phyloP scores from a whole-genome alignment of 2,113 vertebrate species.

The Nesospiza acunhae region DNA sequence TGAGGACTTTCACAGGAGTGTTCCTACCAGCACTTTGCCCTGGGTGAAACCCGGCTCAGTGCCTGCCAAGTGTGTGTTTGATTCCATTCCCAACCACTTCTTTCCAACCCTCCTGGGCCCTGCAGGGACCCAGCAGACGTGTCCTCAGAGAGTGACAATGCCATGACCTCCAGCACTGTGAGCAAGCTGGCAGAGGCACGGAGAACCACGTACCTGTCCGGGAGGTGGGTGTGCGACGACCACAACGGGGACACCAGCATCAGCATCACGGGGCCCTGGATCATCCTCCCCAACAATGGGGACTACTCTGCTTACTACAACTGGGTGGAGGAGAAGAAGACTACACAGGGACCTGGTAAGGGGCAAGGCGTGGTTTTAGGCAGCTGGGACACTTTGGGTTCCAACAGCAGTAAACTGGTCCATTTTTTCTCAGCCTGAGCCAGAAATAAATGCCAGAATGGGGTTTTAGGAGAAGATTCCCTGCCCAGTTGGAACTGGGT shows the following conservation, averaged over 20 bases:
- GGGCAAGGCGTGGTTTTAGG: not conserved
- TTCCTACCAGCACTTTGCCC: not conserved
- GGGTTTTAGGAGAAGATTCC: not conserved
- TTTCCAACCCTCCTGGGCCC: not conserved
- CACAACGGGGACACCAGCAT: slow-evolving; percentile 97
- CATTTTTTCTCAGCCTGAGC: not conserved
- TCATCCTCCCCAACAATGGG: slow-evolving; percentile 91
- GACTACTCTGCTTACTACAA: slow-evolving; percentile 96
- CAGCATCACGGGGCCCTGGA: slow-evolving; percentile 89
- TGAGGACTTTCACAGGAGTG: not conserved
- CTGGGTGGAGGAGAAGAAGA: slow-evolving; percentile 91
- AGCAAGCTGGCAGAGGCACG: slow-evolving; percentile 94
- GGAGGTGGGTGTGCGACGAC: slow-evolving; percentile 96
- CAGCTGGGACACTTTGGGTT: not conserved
- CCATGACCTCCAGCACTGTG: slow-evolving; percentile 95
- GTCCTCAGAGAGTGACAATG: slow-evolving; percentile 84
- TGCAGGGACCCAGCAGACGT: slow-evolving; percentile 88
- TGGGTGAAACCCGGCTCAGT: not conserved
- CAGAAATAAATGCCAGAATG: not conserved
- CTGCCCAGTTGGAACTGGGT: not conserved
- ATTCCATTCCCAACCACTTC: not conserved
- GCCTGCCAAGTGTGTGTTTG: accelerated
- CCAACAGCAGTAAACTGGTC: not conserved
- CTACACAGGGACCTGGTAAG: slow-evolving; percentile 90
- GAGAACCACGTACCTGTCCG: slow-evolving; percentile 93